These are phyloP conservation scores for Butastur rufipennis DNA, from an alignment of 2,113 vertebrate species.

Conservation along the genomic window DNA sequence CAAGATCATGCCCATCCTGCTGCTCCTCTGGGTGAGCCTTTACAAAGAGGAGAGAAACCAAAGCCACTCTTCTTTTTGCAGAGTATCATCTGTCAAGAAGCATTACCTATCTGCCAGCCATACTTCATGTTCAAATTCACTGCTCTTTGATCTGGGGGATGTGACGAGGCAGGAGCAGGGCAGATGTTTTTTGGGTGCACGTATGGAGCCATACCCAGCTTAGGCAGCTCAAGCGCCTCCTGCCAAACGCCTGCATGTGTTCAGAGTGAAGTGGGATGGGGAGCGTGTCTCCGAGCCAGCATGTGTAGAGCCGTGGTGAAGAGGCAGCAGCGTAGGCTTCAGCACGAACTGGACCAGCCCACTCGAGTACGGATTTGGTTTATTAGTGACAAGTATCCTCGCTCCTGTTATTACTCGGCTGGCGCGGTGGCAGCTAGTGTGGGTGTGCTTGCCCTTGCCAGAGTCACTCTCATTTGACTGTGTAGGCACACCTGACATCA, in stretches of 20 bases:
- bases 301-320: background rate
- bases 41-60: background rate
- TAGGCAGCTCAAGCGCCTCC: background rate
- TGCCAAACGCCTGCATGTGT: background rate
- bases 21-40: background rate
- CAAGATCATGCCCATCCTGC: background rate
- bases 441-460: background rate
- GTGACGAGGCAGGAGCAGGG: background rate
- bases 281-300: background rate
- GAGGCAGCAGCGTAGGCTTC: background rate
- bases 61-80: background rate
- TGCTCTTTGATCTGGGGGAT: background rate
- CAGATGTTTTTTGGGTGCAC: accelerated
- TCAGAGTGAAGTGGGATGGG: background rate
- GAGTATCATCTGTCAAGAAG: background rate
- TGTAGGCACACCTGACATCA: background rate
- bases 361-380: background rate
- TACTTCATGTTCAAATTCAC: background rate
- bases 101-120: background rate
- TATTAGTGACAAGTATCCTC: background rate
- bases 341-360: background rate
- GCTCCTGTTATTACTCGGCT: background rate
- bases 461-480: background rate
- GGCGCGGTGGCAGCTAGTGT: background rate
- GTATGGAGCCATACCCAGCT: background rate